phyloP scores from a whole-genome alignment of 2,888 invertebrate species.

The Agriotes lineatus region DNA sequence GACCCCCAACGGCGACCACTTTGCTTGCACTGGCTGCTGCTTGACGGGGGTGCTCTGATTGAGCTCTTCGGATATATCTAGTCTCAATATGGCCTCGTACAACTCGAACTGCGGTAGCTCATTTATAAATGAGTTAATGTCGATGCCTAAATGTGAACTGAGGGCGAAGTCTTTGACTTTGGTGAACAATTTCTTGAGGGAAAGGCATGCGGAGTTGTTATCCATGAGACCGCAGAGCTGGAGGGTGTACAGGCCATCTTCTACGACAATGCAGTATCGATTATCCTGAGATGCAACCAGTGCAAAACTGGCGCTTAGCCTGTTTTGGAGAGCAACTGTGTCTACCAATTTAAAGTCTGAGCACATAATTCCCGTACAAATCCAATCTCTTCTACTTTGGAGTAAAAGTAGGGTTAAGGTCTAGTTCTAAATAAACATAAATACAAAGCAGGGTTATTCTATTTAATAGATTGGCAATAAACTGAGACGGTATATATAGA shows the following conservation, averaged over 20 bases:
- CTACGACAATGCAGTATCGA: slow-evolving; percentile 56
- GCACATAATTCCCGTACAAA: slow-evolving; percentile 46
- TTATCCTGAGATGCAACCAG: slow-evolving; percentile 58
- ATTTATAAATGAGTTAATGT: slow-evolving; percentile 53
- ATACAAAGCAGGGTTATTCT: background rate
- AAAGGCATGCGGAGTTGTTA: slow-evolving; percentile 43
- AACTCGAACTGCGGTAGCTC: slow-evolving; percentile 53
- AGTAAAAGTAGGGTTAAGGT: too few relatives aligned
- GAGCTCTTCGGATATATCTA: slow-evolving; percentile 55
- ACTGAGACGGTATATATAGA: too few relatives aligned
- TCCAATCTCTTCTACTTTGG: too few relatives aligned
- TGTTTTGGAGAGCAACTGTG: slow-evolving; percentile 52
- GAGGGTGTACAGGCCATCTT: slow-evolving; percentile 57
- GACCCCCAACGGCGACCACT: slow-evolving; percentile 59
- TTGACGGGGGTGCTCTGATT: slow-evolving; percentile 47
- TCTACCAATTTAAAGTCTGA: slow-evolving; percentile 55
- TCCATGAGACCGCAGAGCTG: slow-evolving; percentile 54
- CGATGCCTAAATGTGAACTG: slow-evolving; percentile 53
- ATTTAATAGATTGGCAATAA: too few relatives aligned
- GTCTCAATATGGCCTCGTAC: slow-evolving; percentile 54
- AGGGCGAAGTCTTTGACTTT: slow-evolving; percentile 50
- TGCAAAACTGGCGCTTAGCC: slow-evolving; percentile 53
- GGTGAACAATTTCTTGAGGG: slow-evolving; percentile 54
- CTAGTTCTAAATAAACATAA: too few relatives aligned
- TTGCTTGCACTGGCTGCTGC: slow-evolving; percentile 50